Conservation (phyloP, 2,888 invertebrate species). For the Andrena trimmerana region DNA sequence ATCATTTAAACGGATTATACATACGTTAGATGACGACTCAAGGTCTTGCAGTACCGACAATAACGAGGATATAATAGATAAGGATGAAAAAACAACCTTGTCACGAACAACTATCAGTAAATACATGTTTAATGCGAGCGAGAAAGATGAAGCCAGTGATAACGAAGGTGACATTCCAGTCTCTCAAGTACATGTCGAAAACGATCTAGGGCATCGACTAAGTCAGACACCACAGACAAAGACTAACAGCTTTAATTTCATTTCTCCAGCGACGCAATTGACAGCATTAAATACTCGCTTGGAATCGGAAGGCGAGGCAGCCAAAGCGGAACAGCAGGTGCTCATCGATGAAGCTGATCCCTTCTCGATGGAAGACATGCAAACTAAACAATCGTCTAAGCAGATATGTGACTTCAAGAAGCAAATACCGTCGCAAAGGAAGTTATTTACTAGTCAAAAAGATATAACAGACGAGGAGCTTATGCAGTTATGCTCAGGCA, state of each 20-base stretch:
- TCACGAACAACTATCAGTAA: conserved; percentile 66
- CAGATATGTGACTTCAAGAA: conserved; percentile 54
- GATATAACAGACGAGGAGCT: conserved; percentile 86
- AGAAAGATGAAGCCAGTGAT: conserved; percentile 61
- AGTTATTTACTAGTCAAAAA: conserved; percentile 82
- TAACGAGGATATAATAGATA: conserved; percentile 13
- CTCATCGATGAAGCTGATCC: conserved; percentile 24
- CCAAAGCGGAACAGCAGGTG: conserved; percentile 23
- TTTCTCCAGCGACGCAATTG: conserved; percentile 86
- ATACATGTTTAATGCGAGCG: conserved; percentile 69
- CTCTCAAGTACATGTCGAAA: conserved; percentile 49
- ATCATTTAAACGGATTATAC: conserved; percentile 75
- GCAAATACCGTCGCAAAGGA: conserved; percentile 80
- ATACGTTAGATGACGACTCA: conserved; percentile 76
- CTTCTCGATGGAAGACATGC: conserved; percentile 52
- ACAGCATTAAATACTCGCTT: conserved; percentile 77
- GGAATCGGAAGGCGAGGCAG: conserved; percentile 58
- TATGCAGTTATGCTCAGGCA: conserved; percentile 86
- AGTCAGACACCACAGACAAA: conserved; percentile 74
- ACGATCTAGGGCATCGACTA: conserved; percentile 57
- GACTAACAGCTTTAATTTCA: conserved; percentile 79
- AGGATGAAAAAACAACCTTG: conserved; percentile 32
- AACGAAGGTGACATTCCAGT: conserved; percentile 58
- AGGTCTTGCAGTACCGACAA: conserved; percentile 46
- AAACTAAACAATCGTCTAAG: conserved; percentile 33